Base-by-base conservation (phyloP, 2,888 invertebrate genomes). In the Cyclophora albipunctata region DNA sequence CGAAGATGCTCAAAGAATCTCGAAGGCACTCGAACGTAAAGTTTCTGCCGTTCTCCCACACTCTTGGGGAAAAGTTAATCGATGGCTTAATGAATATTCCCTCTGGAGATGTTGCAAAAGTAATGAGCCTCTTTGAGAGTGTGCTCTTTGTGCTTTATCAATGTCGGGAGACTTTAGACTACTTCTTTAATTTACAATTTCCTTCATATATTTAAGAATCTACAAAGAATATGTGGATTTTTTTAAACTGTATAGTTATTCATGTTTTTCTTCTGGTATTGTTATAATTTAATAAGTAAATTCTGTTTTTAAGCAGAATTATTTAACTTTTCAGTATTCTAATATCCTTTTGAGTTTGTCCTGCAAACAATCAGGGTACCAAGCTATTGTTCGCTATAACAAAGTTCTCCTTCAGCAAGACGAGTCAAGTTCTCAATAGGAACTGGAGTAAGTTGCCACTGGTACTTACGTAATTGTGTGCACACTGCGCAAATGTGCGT, bases 381-480 rank as follows among this genome's bases (percentile, higher is more conserved):
- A 45, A 46, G 50, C 45, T 47, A 55, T 53, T 58, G 52, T 50
- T 49, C 42, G 49, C 52, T 55, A 47, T 45, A 46, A 50, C 50
- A 50, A 53, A 55, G 52, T 52, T 53, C 52, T 49, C 50, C 51
- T 53, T 52, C 45, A 47, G 48, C 42, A 41, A 48, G 48, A 52
- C 49, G 51, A 53, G 50, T 50, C 49, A 41, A 53, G 53, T 51
- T 54, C 45, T 44, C 34, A 49, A 51, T 41, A 46, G 49, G 48
- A 58, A 60, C 60, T 55, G 51, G 57, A 52, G 52, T 57, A 50
- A 48, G 50, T 46, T 49, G 45, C 47, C 45, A 53, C 46, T 49
- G 52, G 46, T 57, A 52, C 54, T 52, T 60, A 47, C 49, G 53
- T 58, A 56, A 52, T 54, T 52, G 50, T 50, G 49, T 5, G 37